Evolutionary conservation across 2,797 vertebrate genomes (phyloP).

Genomic region (Heliangelus exortis): DNA sequence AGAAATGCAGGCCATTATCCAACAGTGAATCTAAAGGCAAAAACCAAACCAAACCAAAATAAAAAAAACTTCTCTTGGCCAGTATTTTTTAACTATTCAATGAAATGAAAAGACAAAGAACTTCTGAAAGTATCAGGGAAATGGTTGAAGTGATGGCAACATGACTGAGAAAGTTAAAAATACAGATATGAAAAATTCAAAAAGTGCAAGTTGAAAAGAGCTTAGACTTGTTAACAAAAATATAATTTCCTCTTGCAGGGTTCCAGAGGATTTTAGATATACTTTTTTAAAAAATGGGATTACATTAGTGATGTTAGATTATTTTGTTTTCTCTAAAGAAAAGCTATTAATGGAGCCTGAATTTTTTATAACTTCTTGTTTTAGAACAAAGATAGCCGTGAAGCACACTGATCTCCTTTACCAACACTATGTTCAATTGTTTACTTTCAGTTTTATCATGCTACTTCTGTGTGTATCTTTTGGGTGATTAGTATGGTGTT

Average conservation of each 20-base stretch:
- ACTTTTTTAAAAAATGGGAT: not conserved
- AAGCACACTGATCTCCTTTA: not conserved
- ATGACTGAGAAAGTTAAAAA: not conserved
- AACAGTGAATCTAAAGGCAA: not conserved
- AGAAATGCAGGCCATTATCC: not conserved
- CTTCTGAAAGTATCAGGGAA: not conserved
- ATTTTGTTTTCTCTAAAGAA: not conserved
- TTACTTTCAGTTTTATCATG: not conserved
- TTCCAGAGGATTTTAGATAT: not conserved
- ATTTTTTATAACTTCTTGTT: not conserved
- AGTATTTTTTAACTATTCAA: not conserved
- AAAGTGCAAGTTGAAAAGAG: not conserved
- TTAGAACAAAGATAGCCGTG: not conserved
- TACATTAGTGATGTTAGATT: not conserved
- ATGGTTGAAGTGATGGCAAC: not conserved
- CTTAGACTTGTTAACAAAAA: not conserved
- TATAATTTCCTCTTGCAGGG: not conserved
- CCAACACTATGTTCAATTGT: not conserved
- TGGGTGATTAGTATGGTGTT: not conserved
- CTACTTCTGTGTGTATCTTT: not conserved
- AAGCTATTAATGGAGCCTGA: rapidly evolving
- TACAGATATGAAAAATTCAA: not conserved
- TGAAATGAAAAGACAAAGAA: not conserved
- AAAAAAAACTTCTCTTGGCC: not conserved
- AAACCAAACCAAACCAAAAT: no score